Evolutionary conservation across 2,888 invertebrate genomes (phyloP), one percentile per base, ranked within the genome.

Genomic region (Chirona hameri): DNA sequence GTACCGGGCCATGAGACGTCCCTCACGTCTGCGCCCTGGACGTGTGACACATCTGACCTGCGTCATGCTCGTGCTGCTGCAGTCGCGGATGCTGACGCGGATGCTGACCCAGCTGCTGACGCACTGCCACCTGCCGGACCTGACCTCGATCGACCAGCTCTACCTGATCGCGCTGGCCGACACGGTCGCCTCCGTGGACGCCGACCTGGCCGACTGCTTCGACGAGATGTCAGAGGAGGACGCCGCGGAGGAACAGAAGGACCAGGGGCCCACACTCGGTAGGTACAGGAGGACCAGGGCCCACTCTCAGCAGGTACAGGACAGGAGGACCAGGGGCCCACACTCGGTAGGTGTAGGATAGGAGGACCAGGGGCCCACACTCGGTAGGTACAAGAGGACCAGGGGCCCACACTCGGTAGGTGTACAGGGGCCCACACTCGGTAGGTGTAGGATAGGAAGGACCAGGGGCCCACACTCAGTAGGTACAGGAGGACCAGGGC

Each of bases 111-210:
- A 96, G 4, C 91, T 99, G 15, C 90, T 99, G 69, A 99, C 99
- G 0, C 98, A 99, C 88, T 96, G 95, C 0, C 97, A 97, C 88
- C 89, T 97, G 57, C 98, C 98, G 0, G 99, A 98, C 0, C 89
- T 98, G 69, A 97, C 96, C 7, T 97, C 97, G 85, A 91, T 99
- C 82, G 99, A 99, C 89, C 99, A 99, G 89, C 99, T 99, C 99
- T 99, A 99, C 89, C 90, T 99, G 84, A 89, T 99, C n/a, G 99
- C 99, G 0, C 89, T 99, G 84, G 99, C 99, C 21, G 99, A 99
- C 87, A 99, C 99, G 0, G 97, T 99, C 0, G 95, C 97, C 0
- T 96, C 96, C 0, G 96, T 96, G 86, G 95, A 96, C 84, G 85
- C 86, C 21, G 86, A 85, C 69, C 84, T 83, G 84, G 86, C 85